Percentiles rank a stretch among this genome's conserved stretches.
phyloP scores from a whole-genome alignment of 1,140 invertebrate species.

The Hetaerina americana region DNA sequence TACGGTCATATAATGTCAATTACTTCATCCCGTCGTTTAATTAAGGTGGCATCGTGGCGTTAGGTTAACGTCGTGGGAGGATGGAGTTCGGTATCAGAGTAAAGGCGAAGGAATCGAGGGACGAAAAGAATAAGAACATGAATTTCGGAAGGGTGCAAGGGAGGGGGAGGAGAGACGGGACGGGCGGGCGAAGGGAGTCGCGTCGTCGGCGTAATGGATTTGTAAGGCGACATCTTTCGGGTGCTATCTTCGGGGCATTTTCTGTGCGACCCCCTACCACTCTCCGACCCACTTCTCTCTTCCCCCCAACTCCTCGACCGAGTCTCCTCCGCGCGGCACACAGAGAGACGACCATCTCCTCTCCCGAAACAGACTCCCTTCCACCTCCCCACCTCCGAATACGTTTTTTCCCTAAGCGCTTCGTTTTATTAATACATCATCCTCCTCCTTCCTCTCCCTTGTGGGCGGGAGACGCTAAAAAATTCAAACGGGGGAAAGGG shows the following conservation, averaged over 20 bases:
- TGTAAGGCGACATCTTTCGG: neutral
- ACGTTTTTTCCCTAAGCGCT: neutral
- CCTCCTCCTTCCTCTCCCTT: neutral
- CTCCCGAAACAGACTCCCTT: neutral
- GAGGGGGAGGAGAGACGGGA: neutral
- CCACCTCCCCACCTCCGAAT: neutral
- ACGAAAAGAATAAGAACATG: too few species aligned
- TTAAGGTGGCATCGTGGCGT: too few species aligned
- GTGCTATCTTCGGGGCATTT: neutral
- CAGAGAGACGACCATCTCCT: neutral
- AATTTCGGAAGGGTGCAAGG: neutral
- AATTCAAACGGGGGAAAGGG: neutral
- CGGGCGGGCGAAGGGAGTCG: neutral
- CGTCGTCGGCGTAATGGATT: neutral
- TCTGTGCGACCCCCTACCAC: neutral
- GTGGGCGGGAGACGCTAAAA: too few species aligned
- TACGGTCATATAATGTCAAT: too few species aligned
- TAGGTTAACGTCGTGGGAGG: too few species aligned
- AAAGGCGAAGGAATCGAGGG: too few species aligned
- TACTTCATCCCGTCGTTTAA: too few species aligned
- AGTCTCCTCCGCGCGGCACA: neutral
- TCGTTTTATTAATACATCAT: neutral
- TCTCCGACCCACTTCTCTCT: neutral
- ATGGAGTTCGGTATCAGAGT: too few species aligned
- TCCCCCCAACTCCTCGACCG: neutral